These are phyloP conservation scores for Mimumesa dahlbomi DNA, from an alignment of 2,888 invertebrate genomes.

Conservation along the genomic window DNA sequence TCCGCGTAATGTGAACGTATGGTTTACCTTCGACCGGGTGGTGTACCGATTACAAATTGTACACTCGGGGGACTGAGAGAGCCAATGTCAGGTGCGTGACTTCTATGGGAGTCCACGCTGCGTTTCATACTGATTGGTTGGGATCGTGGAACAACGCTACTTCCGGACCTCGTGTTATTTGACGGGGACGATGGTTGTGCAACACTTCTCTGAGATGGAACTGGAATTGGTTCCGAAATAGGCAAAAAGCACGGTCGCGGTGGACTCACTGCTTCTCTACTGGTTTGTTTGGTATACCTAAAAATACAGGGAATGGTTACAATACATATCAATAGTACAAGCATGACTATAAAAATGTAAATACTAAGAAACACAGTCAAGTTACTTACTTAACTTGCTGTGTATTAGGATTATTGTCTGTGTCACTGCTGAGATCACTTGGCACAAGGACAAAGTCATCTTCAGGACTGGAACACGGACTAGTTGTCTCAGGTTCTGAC, in stretches of 20 bases:
- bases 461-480: slow-evolving; percentile 80
- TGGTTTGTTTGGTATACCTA: slow-evolving; percentile 81
- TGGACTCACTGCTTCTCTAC: slow-evolving; percentile 82
- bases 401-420: slow-evolving; percentile 77
- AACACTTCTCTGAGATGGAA: slow-evolving; percentile 84
- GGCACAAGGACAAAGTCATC: slow-evolving; percentile 79
- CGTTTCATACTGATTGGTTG: slow-evolving; percentile 93
- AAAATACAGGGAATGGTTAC: slow-evolving; percentile 18
- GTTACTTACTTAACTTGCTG: slow-evolving; percentile 72
- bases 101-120: slow-evolving; percentile 84
- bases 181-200: slow-evolving; percentile 67
- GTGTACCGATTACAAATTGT: slow-evolving; percentile 93
- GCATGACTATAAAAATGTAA: neutral
- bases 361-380: neutral
- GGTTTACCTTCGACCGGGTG: slow-evolving; percentile 84
- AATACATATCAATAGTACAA: neutral
- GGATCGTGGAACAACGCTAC: slow-evolving; percentile 87
- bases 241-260: slow-evolving; percentile 86
- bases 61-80: slow-evolving; percentile 96
- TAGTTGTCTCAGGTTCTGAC: slow-evolving; percentile 72
- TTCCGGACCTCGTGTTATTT: slow-evolving; percentile 65
- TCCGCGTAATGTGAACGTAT: too few species aligned
- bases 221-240: slow-evolving; percentile 89
- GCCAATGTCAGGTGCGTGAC: slow-evolving; percentile 89
- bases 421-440: slow-evolving; percentile 77